Evolutionary conservation across 2,113 vertebrate genomes (phyloP).

Genomic region (Vidua chalybeata): DNA sequence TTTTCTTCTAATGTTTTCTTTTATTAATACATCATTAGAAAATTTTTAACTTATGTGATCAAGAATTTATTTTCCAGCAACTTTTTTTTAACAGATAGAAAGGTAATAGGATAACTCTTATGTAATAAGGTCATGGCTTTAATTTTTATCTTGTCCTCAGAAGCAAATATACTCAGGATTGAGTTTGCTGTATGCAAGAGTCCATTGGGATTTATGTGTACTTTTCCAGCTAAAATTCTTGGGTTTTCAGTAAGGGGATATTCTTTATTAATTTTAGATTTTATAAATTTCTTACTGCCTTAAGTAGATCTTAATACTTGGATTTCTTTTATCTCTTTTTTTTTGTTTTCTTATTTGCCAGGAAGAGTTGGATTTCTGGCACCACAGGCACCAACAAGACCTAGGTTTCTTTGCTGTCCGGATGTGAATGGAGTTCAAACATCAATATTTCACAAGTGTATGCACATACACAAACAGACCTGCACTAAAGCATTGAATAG

Average conservation of each 20-base stretch:
- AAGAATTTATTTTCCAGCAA: not conserved
- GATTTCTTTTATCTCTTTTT: not conserved
- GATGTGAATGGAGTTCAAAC: not conserved
- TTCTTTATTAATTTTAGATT: not conserved
- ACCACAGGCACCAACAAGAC: not conserved
- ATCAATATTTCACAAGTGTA: not conserved
- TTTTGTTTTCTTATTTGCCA: not conserved
- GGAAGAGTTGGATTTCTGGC: not conserved
- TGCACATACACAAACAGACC: not conserved
- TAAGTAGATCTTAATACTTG: not conserved
- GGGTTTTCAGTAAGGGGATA: not conserved
- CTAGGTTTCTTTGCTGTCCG: not conserved
- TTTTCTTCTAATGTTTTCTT: not conserved
- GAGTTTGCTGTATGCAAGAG: not conserved
- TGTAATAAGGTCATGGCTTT: not conserved
- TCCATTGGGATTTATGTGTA: not conserved
- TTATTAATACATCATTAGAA: not conserved
- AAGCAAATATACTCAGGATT: not conserved
- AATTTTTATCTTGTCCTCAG: not conserved
- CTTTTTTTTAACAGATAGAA: not conserved
- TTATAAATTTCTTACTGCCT: not conserved
- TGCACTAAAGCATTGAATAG: not conserved
- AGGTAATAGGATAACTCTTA: not conserved
- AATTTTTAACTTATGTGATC: not conserved
- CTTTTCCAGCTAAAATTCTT: not conserved